Evolutionary conservation across 2,113 vertebrate genomes (phyloP).

Genomic region (Ptilonorhynchus violaceus): DNA sequence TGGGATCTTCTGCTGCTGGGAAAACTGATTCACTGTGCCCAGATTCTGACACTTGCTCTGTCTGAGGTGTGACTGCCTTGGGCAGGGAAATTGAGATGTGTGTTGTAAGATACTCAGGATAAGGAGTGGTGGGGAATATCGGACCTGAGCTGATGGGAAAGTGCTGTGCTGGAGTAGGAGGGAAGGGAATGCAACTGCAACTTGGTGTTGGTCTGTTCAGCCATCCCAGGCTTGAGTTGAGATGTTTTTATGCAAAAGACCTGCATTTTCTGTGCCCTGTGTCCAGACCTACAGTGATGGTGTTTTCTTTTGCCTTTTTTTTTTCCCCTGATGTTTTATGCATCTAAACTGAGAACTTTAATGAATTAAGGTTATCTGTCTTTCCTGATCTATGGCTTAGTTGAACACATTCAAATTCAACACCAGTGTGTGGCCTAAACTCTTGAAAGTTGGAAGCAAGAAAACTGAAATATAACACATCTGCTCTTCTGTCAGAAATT

Average conservation of each 20-base stretch:
- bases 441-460: not conserved
- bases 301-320: not conserved
- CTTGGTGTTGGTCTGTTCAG: not conserved
- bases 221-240: not conserved
- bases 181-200: not conserved
- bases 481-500: not conserved
- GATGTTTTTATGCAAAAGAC: not conserved
- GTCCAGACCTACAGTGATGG: not conserved
- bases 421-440: not conserved
- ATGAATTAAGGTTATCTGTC: not conserved
- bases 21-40: not conserved
- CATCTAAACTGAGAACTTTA: not conserved
- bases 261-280: not conserved
- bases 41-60: not conserved
- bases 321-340: not conserved
- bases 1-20: not conserved
- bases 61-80: not conserved
- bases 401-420: not conserved
- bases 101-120: accelerated
- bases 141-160: not conserved
- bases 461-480: not conserved
- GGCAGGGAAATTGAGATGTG: not conserved
- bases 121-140: accelerated
- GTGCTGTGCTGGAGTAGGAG: not conserved
- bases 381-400: not conserved